Base-by-base conservation (phyloP, 2,797 vertebrate species). In the Thaleichthys pacificus region DNA sequence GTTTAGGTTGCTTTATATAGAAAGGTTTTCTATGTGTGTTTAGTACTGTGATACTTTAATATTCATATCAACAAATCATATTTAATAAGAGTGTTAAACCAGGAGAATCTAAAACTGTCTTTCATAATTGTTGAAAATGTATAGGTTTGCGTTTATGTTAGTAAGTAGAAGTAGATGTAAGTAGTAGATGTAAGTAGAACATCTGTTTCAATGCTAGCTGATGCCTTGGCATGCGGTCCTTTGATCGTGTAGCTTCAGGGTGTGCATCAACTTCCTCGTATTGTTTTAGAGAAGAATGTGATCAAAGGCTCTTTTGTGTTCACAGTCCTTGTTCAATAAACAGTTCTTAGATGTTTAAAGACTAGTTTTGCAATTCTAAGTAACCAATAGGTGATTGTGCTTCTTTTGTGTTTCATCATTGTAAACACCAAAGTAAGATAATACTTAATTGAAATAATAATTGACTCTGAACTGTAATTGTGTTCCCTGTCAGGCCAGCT, bases 281-380 rank as follows among this genome's bases (percentile, higher is more conserved):
- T 69, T 57, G 67, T 58, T 69, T 60, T 58, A 58, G 28, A 47
- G 42, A 47, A 47, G 42, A 15, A 58, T 12, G 2, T 7, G 71
- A 72, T 79, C 61, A 75, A 65, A 75, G 66, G 4, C 76, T 56
- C 4, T 49, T 75, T 66, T 19, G 0, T 3, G 70, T 28, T 63
- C 65, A 8, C 9, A 47, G 42, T 66, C 75, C 47, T 17, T 32
- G n/a, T 17, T 54, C 54, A 76, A 73, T 47, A 78, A 87, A 86
- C 81, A 85, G 75, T 64, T 4, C 1, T 85, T 78, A 72, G 77
- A 80, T 86, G 83, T 90, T 87, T 87, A 80, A 60, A 56, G 26
- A 61, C 21, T 32, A 15, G n/a, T 88, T 86, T 77, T 82, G 66
- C 67, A 87, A 89, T 1, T 15, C 66, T 42, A 60, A 19, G 62